A percentile compares a stretch with the other conserved stretches of the same genome.
Evolutionary conservation across 2,113 vertebrate genomes (phyloP).

Genomic region (Rhinoderma darwinii): DNA sequence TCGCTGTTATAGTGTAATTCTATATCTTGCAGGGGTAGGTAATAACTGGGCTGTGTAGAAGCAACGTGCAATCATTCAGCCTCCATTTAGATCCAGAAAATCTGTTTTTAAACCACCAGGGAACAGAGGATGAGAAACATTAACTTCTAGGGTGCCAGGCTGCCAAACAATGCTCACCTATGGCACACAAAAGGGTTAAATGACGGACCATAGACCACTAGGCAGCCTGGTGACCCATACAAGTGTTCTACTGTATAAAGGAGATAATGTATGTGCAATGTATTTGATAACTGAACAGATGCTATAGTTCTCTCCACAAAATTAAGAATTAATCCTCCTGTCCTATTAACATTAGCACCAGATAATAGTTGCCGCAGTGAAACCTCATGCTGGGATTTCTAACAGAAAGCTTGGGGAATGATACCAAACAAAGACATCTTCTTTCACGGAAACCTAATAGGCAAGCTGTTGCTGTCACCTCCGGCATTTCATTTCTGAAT

Average conservation of each 20-base stretch:
- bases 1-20: constrained; percentile 44
- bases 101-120: constrained; percentile 35
- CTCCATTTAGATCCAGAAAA: constrained; percentile 45
- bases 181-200: constrained; percentile 12
- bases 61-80: constrained; percentile 51
- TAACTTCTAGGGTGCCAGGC: constrained; percentile 25
- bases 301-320: constrained; percentile 66
- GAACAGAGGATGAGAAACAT: constrained; percentile 28
- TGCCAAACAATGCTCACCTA: constrained; percentile 17
- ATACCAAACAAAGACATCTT: constrained; percentile 64
- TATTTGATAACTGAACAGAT: constrained; percentile 66
- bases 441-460: constrained; percentile 63
- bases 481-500: constrained; percentile 59
- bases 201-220: not conserved
- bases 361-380: constrained; percentile 70
- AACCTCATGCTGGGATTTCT: constrained; percentile 72
- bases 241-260: not conserved
- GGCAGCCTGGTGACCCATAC: not conserved
- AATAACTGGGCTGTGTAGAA: constrained; percentile 48
- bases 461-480: constrained; percentile 64
- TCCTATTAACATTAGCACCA: constrained; percentile 69
- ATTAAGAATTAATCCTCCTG: constrained; percentile 69
- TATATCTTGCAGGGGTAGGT: constrained; percentile 45
- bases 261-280: not conserved
- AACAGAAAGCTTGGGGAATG: constrained; percentile 67